These are phyloP conservation scores for Alligator sinensis DNA, from an alignment of 2,113 vertebrate genomes.

Conservation along the genomic window DNA sequence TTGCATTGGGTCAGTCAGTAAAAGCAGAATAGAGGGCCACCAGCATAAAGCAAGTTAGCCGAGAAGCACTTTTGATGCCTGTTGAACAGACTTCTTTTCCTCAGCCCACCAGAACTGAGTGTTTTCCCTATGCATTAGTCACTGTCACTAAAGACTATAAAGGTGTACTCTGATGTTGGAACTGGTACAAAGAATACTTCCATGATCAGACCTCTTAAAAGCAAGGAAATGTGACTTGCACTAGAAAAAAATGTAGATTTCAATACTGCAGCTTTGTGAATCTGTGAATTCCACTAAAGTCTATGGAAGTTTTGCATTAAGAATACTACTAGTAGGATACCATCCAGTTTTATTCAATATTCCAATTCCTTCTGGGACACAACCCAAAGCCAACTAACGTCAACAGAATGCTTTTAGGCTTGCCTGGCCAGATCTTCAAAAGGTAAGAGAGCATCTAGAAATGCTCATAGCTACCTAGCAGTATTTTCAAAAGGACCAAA, in stretches of 20 bases:
- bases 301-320: neutral
- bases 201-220: neutral
- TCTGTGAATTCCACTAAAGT: neutral
- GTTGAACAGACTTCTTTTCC: constrained; percentile 21
- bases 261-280: neutral
- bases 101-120: constrained; percentile 21
- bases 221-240: neutral
- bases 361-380: neutral
- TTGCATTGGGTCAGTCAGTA: neutral
- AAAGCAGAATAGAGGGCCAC: constrained; percentile 3
- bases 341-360: neutral
- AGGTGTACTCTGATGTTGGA: neutral
- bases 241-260: neutral
- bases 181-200: constrained; percentile 4
- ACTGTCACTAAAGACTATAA: constrained; percentile 6
- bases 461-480: neutral
- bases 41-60: constrained; percentile 35
- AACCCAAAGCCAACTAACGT: neutral
- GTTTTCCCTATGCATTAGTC: constrained; percentile 4
- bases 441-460: neutral
- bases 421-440: neutral
- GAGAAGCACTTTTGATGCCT: constrained; percentile 23
- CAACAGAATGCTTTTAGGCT: neutral
- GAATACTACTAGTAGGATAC: neutral
- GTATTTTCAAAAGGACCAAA: neutral